Percentiles rank a stretch among this genome's conserved stretches.
Conservation (phyloP, 2,797 vertebrate genomes). For the Buphagus erythrorhynchus region DNA sequence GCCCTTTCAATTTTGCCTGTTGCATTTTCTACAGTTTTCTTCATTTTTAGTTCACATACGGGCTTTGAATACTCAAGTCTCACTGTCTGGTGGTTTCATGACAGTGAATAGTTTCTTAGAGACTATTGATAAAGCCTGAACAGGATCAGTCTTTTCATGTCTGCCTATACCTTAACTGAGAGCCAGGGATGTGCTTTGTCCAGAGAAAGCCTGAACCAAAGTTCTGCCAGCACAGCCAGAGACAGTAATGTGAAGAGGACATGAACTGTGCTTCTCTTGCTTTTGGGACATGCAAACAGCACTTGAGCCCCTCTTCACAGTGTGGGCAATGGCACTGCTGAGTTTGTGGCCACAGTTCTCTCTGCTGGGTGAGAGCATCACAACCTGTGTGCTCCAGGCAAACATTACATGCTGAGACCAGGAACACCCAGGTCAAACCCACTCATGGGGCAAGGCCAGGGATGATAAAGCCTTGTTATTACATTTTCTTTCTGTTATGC, state of each 20-base stretch:
- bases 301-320: background rate
- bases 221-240: background rate
- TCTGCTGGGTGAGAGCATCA: fast-evolving
- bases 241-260: fast-evolving
- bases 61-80: background rate
- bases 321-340: fast-evolving
- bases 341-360: background rate
- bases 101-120: background rate
- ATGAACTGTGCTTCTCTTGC: background rate
- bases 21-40: background rate
- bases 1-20: background rate
- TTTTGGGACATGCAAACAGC: background rate
- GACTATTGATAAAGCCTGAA: background rate
- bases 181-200: background rate
- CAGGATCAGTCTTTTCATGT: background rate
- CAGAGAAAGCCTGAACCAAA: background rate
- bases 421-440: background rate
- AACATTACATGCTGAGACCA: fast-evolving
- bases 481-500: background rate
- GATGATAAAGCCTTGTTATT: background rate
- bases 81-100: background rate
- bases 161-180: background rate
- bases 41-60: background rate
- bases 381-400: background rate
- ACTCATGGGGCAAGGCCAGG: background rate